Conservation (phyloP, 2,797 vertebrate genomes). For the Microchirus variegatus region DNA sequence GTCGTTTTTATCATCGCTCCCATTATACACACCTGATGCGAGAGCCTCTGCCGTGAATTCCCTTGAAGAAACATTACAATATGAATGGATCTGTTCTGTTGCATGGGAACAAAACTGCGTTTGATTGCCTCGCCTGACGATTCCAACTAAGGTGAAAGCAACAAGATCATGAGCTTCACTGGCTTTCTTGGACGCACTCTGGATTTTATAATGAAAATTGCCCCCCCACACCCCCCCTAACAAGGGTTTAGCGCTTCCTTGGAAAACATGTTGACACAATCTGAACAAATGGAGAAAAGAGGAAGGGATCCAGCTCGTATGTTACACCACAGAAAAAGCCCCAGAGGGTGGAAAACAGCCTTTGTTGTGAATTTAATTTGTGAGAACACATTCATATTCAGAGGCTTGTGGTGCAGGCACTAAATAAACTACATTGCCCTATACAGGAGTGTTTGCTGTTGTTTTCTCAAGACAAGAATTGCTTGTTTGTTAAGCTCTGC, state of each 20-base stretch:
- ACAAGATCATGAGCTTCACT: slow-evolving; percentile 5
- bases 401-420: slow-evolving; percentile 14
- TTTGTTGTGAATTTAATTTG: slow-evolving; percentile 47
- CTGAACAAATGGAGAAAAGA: slow-evolving; percentile 30
- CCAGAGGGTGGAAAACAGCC: slow-evolving; percentile 1
- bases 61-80: slow-evolving; percentile 68
- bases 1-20: slow-evolving; percentile 46
- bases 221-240: background rate
- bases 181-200: slow-evolving; percentile 9
- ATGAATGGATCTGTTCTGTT: slow-evolving; percentile 62
- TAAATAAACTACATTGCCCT: slow-evolving; percentile 15
- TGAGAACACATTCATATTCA: slow-evolving; percentile 31
- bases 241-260: slow-evolving; percentile 13
- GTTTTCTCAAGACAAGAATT: too few relatives aligned
- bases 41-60: slow-evolving; percentile 57
- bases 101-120: slow-evolving; percentile 32
- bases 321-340: slow-evolving; percentile 16
- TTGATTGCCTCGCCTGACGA: slow-evolving; percentile 50
- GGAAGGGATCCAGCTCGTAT: slow-evolving; percentile 21
- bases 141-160: slow-evolving; percentile 23
- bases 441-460: slow-evolving; percentile 4
- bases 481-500: too few relatives aligned
- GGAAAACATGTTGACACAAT: slow-evolving; percentile 27
- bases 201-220: slow-evolving; percentile 17
- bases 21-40: slow-evolving; percentile 35